phyloP scores from a whole-genome alignment of 2,113 vertebrate genomes.

The Martes martes region DNA sequence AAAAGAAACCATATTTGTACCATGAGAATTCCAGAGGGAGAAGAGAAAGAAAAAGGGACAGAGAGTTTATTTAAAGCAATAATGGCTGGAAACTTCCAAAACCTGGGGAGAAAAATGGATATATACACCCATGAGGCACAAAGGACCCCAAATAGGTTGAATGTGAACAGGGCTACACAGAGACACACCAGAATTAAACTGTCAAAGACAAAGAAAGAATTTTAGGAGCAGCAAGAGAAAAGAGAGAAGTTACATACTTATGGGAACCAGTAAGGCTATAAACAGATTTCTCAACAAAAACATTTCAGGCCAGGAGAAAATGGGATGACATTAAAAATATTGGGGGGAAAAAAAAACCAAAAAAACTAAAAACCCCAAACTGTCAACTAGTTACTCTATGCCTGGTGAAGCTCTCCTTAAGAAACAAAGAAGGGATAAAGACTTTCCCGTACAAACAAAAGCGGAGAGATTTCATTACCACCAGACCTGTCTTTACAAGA shows the following conservation, averaged over 20 bases:
- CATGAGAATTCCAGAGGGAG: neutral
- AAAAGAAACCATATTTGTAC: neutral
- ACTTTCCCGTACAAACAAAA: neutral
- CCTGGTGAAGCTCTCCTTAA: neutral
- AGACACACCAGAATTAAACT: neutral
- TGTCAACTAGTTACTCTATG: neutral
- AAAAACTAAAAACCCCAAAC: neutral
- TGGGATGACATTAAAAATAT: neutral
- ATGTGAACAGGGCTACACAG: neutral
- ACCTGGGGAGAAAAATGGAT: neutral
- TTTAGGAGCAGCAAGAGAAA: neutral
- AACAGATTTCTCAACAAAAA: neutral
- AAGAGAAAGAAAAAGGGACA: neutral
- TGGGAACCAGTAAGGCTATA: neutral
- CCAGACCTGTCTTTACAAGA: neutral
- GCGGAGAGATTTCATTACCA: neutral
- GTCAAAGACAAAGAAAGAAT: neutral
- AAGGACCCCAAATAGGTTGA: neutral
- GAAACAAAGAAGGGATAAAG: neutral
- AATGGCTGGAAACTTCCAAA: neutral
- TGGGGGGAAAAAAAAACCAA: neutral
- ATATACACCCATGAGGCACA: neutral
- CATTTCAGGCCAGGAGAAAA: neutral
- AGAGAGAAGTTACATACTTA: neutral
- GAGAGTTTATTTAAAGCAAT: neutral